Evolutionary conservation across 2,797 vertebrate genomes (phyloP).

Genomic region (Psittacula echo): DNA sequence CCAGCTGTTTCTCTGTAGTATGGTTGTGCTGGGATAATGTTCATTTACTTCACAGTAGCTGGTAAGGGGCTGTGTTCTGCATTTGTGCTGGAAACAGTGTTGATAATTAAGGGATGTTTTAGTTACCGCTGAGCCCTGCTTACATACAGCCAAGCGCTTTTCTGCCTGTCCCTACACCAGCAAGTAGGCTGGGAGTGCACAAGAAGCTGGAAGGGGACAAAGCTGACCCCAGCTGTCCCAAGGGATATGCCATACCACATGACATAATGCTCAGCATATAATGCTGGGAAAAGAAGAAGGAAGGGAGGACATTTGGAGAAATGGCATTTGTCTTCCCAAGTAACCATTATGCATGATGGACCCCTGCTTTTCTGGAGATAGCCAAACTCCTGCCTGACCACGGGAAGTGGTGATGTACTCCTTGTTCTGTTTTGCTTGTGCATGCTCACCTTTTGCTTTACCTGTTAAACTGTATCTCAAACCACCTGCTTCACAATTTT

Average conservation of each 20-base stretch:
- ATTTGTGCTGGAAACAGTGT: background rate
- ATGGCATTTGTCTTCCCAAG: background rate
- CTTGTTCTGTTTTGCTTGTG: background rate
- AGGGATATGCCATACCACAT: background rate
- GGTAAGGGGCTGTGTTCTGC: background rate
- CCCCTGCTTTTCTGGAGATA: background rate
- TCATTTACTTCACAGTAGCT: background rate
- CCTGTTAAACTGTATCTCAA: background rate
- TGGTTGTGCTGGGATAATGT: background rate
- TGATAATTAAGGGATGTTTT: background rate
- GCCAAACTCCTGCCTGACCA: background rate
- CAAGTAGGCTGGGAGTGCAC: background rate
- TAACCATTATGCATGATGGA: background rate
- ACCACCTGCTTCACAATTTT: background rate
- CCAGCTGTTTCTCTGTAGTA: background rate
- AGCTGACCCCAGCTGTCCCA: background rate
- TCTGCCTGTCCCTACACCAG: background rate
- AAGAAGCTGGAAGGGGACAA: background rate
- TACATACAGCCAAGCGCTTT: background rate
- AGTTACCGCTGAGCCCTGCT: background rate
- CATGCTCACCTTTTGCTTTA: background rate
- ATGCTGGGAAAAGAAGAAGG: background rate
- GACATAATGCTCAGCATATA: background rate
- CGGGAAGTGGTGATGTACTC: background rate
- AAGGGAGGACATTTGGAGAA: background rate